These are phyloP conservation scores for Pteria penguin DNA, from an alignment of 2,888 invertebrate species.

Conservation along the genomic window DNA sequence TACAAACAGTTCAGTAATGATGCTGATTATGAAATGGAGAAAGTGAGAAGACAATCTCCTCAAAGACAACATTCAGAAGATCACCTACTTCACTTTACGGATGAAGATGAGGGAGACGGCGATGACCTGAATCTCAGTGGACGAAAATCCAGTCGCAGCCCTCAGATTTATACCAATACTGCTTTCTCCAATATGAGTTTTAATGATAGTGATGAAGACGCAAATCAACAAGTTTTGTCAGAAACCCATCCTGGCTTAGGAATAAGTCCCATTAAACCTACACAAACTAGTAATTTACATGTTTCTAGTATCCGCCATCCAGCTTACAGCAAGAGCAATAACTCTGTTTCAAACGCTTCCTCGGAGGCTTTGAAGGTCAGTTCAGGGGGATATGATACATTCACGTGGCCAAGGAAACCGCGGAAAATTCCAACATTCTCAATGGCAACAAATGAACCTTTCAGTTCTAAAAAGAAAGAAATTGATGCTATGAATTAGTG, in stretches of 20 bases:
- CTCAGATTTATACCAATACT: conserved; percentile 63
- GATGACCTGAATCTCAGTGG: conserved; percentile 42
- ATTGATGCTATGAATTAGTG: conserved; percentile 43
- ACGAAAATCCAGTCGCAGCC: conserved; percentile 55
- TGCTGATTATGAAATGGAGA: conserved; percentile 21
- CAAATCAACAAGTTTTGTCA: conserved; percentile 18
- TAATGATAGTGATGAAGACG: conserved; percentile 69
- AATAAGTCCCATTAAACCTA: not conserved
- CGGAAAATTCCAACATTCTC: conserved; percentile 56
- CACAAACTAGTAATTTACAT: conserved; percentile 42
- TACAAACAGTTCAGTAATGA: conserved; percentile 30
- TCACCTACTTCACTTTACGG: conserved; percentile 49
- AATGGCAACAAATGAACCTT: conserved; percentile 68
- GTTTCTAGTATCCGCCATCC: conserved; percentile 54
- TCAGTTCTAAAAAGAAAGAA: conserved; percentile 66
- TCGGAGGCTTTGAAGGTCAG: conserved; percentile 52
- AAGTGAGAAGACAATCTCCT: not conserved
- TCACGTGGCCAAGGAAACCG: conserved; percentile 73
- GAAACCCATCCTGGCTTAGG: not conserved
- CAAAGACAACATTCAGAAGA: conserved; percentile 39
- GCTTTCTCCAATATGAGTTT: conserved; percentile 76
- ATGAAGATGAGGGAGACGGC: conserved; percentile 39
- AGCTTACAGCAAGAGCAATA: conserved; percentile 54
- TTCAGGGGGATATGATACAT: conserved; percentile 66
- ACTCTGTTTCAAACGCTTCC: conserved; percentile 55